Evolutionary conservation across 2,113 vertebrate genomes (phyloP).

Genomic region (Eonycteris spelaea): DNA sequence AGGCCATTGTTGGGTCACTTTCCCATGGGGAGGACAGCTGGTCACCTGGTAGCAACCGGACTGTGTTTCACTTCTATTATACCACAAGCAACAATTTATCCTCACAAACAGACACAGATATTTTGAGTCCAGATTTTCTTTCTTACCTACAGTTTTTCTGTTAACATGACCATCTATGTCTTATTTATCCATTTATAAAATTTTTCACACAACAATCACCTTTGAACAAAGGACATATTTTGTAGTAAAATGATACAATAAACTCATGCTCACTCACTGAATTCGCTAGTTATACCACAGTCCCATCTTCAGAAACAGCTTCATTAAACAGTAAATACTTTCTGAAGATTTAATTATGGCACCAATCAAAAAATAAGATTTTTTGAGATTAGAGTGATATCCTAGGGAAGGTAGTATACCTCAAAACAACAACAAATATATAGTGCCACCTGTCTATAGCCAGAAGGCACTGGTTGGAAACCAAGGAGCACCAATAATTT

Average conservation of each 20-base stretch:
- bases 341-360: not conserved
- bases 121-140: not conserved
- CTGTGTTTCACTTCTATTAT: not conserved
- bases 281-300: not conserved
- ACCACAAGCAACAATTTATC: not conserved
- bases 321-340: not conserved
- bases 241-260: not conserved
- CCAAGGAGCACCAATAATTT: not conserved
- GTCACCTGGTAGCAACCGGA: not conserved
- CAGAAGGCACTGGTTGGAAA: not conserved
- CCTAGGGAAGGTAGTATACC: not conserved
- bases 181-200: not conserved
- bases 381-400: not conserved
- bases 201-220: not conserved
- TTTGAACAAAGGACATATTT: not conserved
- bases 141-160: not conserved
- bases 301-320: not conserved
- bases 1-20: not conserved
- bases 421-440: not conserved
- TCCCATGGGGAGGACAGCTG: not conserved
- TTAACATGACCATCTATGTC: not conserved
- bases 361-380: not conserved
- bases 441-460: not conserved
- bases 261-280: not conserved
- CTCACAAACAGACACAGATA: not conserved